Conservation (phyloP, 2,888 invertebrate genomes). For the Drosophila anomelani region DNA sequence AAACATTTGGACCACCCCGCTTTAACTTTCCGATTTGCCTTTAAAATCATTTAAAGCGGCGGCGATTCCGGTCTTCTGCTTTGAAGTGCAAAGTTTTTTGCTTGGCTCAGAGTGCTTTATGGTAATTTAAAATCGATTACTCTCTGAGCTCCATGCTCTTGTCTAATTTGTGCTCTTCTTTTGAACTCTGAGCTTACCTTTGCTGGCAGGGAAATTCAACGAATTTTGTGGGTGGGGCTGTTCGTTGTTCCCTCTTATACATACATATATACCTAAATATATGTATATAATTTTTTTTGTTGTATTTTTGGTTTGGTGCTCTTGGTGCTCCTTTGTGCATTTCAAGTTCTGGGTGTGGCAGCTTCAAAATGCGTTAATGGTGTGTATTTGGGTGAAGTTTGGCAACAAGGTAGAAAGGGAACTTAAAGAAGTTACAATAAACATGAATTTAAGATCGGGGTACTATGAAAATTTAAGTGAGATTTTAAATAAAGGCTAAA, state of each 20-base stretch:
- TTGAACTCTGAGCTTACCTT: conserved; percentile 40
- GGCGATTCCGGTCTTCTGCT: conserved; percentile 13
- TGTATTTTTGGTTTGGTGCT: conserved; percentile 1
- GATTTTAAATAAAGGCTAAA: background rate
- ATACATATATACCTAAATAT: background rate
- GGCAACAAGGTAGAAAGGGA: conserved; percentile 27
- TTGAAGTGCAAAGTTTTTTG: conserved; percentile 44
- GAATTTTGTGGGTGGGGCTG: conserved; percentile 22
- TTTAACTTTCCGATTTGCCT: conserved; percentile 19
- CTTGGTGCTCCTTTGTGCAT: conserved; percentile 25
- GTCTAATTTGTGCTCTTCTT: conserved; percentile 42
- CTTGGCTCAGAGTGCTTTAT: conserved; percentile 17
- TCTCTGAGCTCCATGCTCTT: conserved; percentile 19
- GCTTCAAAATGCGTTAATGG: conserved; percentile 32
- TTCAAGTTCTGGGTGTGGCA: conserved; percentile 43
- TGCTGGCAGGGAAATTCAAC: conserved; percentile 9
- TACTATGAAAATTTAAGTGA: background rate
- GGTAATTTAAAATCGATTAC: conserved; percentile 53
- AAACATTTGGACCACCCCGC: conserved; percentile 2
- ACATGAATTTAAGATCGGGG: background rate
- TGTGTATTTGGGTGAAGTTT: conserved; percentile 36
- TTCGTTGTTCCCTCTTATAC: conserved; percentile 11
- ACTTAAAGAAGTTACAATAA: conserved; percentile 3
- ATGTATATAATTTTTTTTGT: conserved; percentile 3
- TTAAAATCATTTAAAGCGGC: conserved; percentile 22